phyloP scores from a whole-genome alignment of 2,113 vertebrate species.

The Canis aureus region DNA sequence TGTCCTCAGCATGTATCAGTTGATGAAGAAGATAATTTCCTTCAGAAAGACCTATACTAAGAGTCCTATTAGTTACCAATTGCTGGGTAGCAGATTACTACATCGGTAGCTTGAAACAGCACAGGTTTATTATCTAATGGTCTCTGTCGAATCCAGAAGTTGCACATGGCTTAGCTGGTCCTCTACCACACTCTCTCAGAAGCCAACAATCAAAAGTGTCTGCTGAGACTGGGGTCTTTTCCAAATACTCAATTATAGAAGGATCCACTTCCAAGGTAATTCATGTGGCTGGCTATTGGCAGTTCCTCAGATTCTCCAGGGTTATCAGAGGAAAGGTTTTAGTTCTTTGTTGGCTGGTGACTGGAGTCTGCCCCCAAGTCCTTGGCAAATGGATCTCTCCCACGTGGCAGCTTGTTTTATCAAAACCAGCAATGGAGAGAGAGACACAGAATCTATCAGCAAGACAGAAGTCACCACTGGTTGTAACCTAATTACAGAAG shows the following conservation, averaged over 20 bases:
- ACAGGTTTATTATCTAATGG: neutral
- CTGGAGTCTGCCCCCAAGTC: accelerated
- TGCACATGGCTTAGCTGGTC: neutral
- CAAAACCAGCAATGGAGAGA: neutral
- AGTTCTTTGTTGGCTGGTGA: neutral
- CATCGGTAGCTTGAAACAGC: neutral
- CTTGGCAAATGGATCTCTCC: neutral
- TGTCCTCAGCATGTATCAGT: neutral
- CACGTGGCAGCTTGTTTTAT: neutral
- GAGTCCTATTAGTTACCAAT: neutral
- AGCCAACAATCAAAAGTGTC: neutral
- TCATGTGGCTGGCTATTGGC: neutral
- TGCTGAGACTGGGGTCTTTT: neutral
- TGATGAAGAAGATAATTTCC: neutral
- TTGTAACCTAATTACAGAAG: neutral
- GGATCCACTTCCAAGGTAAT: neutral
- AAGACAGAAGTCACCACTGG: neutral
- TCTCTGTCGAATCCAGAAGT: neutral
- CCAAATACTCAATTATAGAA: neutral
- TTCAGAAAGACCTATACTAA: neutral
- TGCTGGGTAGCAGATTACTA: neutral
- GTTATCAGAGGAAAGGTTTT: neutral
- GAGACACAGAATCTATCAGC: neutral
- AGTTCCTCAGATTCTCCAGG: neutral
- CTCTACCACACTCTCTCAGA: neutral